Conservation (phyloP, 2,113 vertebrate species). For the Donacobius atricapilla region DNA sequence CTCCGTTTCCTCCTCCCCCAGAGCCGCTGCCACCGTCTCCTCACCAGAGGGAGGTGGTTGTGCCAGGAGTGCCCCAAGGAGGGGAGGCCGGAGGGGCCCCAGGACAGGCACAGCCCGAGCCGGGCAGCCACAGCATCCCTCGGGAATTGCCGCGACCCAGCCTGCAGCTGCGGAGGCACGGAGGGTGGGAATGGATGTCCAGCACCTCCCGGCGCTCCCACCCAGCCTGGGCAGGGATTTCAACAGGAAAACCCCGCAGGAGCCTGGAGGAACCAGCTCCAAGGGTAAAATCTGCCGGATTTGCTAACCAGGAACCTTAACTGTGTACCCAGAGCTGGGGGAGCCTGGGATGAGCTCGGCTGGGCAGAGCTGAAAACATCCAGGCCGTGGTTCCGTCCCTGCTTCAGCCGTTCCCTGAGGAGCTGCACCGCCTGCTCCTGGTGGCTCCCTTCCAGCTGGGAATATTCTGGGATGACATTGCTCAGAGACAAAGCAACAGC, state of each 20-base stretch:
- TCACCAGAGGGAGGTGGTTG: neutral
- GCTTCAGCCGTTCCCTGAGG: no score
- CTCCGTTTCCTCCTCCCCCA: neutral
- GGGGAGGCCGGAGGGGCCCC: neutral
- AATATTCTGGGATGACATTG: no score
- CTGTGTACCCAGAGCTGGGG: no score
- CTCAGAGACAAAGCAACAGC: no score
- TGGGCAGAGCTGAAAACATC: no score
- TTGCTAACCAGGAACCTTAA: no score
- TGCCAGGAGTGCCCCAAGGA: neutral
- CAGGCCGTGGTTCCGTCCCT: no score
- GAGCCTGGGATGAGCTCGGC: no score
- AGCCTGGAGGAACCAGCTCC: neutral
- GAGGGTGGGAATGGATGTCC: rapidly evolving
- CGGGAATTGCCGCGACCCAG: rapidly evolving
- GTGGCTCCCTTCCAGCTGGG: no score
- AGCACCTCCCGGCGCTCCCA: neutral
- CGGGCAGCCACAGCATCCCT: neutral
- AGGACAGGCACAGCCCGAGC: neutral
- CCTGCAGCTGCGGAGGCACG: neutral
- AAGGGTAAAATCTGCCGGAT: neutral
- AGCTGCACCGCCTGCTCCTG: no score
- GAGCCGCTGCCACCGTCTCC: neutral
- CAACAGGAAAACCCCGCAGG: neutral
- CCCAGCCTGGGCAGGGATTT: neutral